A percentile compares a stretch with the other conserved stretches of the same genome.
phyloP scores from a whole-genome alignment of 2,113 vertebrate genomes.

The Sphaerodactylus townsendi region DNA sequence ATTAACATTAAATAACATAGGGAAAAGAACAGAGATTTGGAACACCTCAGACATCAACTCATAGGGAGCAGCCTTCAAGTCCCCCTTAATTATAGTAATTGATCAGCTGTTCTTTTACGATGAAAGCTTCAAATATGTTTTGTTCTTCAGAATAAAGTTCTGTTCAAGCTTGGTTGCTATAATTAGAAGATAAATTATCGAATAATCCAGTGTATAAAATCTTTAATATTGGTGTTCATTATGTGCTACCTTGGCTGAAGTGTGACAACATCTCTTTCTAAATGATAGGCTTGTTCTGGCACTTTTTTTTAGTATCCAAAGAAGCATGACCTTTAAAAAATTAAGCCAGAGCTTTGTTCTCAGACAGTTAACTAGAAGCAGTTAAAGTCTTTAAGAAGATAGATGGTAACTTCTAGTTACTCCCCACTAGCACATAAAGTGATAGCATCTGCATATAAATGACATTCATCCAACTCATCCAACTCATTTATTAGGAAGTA shows the following conservation, averaged over 20 bases:
- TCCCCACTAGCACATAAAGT: constrained; percentile 31
- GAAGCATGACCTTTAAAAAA: constrained; percentile 29
- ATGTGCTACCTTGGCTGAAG: constrained; percentile 34
- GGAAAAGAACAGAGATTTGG: no score
- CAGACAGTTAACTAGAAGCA: constrained; percentile 41
- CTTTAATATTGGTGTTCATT: neutral
- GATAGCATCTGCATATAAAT: constrained; percentile 54
- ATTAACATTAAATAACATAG: no score
- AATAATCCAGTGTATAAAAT: constrained; percentile 28
- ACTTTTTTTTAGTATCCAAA: constrained; percentile 28
- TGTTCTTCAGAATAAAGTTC: constrained; percentile 32
- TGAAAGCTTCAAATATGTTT: constrained; percentile 32
- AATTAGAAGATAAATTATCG: constrained; percentile 57
- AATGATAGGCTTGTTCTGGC: neutral
- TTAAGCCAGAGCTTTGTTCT: constrained; percentile 13
- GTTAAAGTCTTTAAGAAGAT: constrained; percentile 31
- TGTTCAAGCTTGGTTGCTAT: constrained; percentile 26
- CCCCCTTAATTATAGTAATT: constrained; percentile 23
- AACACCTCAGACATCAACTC: no score
- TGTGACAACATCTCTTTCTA: constrained; percentile 23
- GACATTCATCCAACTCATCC: constrained; percentile 49
- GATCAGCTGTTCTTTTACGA: constrained; percentile 30
- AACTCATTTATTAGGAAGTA: constrained; percentile 47
- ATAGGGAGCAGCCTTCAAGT: neutral
- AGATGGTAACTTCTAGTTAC: constrained; percentile 50